phyloP scores from a whole-genome alignment of 2,888 invertebrate genomes.

The Athalia cordata region DNA sequence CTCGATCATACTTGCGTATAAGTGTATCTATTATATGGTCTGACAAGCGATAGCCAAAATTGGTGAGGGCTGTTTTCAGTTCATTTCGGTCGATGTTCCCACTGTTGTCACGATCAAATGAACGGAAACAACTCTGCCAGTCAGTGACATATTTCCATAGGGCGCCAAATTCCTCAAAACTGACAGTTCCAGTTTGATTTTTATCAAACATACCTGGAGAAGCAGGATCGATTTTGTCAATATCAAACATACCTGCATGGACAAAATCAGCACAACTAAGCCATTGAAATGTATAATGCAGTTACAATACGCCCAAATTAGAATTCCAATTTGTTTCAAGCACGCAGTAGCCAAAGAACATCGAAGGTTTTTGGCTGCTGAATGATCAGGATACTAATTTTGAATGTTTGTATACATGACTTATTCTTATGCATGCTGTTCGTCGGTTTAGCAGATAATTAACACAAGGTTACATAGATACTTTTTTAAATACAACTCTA shows the following conservation, averaged over 20 bases:
- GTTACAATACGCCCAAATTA: background rate
- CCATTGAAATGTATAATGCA: slow-evolving; percentile 21
- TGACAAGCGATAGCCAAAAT: slow-evolving; percentile 92
- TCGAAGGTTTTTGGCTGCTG: background rate
- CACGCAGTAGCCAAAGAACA: background rate
- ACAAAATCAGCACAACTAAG: slow-evolving; percentile 57
- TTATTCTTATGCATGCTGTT: no score
- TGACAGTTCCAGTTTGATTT: slow-evolving; percentile 90
- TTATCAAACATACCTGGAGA: slow-evolving; percentile 93
- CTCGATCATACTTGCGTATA: slow-evolving; percentile 94
- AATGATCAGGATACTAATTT: no score
- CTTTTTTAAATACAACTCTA: no score
- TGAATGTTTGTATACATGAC: no score
- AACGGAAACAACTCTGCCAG: slow-evolving; percentile 97
- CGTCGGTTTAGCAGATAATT: no score
- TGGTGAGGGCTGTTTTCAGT: slow-evolving; percentile 90
- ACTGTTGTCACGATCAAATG: slow-evolving; percentile 94
- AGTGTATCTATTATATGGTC: slow-evolving; percentile 88
- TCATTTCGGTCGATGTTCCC: slow-evolving; percentile 95
- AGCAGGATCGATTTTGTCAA: slow-evolving; percentile 67
- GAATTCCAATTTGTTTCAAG: no score
- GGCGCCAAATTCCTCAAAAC: slow-evolving; percentile 95
- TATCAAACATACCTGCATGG: slow-evolving; percentile 71
- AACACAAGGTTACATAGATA: no score
- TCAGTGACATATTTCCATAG: slow-evolving; percentile 99